Percentiles rank a stretch among this genome's conserved stretches.
Evolutionary conservation across 2,113 vertebrate genomes (phyloP).

Genomic region (Uria aalge): DNA sequence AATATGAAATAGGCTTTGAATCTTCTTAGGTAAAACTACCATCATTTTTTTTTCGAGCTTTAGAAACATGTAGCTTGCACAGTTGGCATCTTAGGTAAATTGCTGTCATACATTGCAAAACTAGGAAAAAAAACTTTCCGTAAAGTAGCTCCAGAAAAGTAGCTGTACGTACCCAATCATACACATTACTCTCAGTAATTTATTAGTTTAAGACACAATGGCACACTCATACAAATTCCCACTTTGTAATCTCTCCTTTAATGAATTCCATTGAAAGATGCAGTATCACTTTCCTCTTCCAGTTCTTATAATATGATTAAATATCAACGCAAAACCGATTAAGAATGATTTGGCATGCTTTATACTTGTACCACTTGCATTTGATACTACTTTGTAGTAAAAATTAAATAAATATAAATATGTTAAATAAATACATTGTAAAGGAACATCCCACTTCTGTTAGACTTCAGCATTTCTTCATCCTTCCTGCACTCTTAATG

Average conservation of each 20-base stretch:
- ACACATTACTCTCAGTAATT: slow-evolving; percentile 16
- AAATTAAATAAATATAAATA: slow-evolving; percentile 86
- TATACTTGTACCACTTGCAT: slow-evolving; percentile 56
- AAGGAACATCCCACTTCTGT: slow-evolving; percentile 22
- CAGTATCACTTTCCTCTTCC: slow-evolving; percentile 61
- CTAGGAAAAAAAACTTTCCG: background rate
- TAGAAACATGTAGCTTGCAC: slow-evolving; percentile 65
- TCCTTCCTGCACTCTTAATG: background rate
- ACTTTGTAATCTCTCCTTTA: slow-evolving; percentile 2
- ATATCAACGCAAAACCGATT: background rate
- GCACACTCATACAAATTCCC: slow-evolving; percentile 31
- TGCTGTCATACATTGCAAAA: slow-evolving; percentile 65
- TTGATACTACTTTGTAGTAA: slow-evolving; percentile 61
- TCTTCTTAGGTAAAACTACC: slow-evolving; percentile 41
- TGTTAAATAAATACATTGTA: slow-evolving; percentile 77
- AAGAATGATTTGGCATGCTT: slow-evolving; percentile 51
- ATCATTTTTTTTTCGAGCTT: slow-evolving; percentile 20
- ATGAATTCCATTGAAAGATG: slow-evolving; percentile 12
- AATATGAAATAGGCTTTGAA: slow-evolving; percentile 69
- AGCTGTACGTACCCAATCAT: background rate
- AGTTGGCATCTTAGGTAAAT: slow-evolving; percentile 18
- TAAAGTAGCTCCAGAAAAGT: slow-evolving; percentile 31
- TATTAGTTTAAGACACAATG: slow-evolving; percentile 53
- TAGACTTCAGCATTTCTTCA: slow-evolving; percentile 22
- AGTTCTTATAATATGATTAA: slow-evolving; percentile 30